phyloP scores from a whole-genome alignment of 1,140 invertebrate species.

The Andrena cerasifolii region DNA sequence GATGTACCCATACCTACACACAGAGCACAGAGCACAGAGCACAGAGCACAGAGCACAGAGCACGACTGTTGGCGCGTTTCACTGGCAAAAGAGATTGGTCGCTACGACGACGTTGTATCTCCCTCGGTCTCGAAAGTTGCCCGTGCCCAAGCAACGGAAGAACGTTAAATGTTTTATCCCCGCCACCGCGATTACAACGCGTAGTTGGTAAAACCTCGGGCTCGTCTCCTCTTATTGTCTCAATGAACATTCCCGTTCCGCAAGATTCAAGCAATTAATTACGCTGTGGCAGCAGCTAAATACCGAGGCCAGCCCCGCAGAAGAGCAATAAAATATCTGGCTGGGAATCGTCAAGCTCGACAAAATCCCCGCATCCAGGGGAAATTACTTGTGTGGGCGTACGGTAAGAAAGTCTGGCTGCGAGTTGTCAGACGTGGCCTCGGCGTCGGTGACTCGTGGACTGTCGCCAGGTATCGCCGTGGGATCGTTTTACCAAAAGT shows the following conservation, averaged over 20 bases:
- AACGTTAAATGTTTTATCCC: background rate
- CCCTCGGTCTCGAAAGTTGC: background rate
- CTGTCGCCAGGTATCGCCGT: conserved; percentile 4
- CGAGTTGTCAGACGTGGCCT: conserved; percentile 11
- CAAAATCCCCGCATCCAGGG: conserved; percentile 34
- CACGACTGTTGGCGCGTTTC: background rate
- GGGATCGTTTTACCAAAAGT: conserved; percentile 35
- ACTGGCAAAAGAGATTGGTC: conserved; percentile 1
- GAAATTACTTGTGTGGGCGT: conserved; percentile 42
- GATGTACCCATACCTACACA: too few species aligned
- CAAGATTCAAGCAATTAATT: conserved; percentile 51
- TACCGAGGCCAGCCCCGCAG: background rate
- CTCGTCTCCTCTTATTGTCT: background rate
- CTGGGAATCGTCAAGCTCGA: conserved; percentile 46
- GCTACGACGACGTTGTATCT: too few species aligned
- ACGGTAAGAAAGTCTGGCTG: conserved; percentile 34
- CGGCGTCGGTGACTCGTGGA: background rate
- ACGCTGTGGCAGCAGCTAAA: conserved; percentile 10
- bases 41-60: too few species aligned
- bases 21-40: too few species aligned
- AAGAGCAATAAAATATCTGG: conserved; percentile 9
- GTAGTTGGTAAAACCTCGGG: background rate
- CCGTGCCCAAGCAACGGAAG: too few species aligned
- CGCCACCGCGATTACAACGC: background rate
- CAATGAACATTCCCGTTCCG: conserved; percentile 25